phyloP scores from a whole-genome alignment of 2,113 vertebrate species.

The Porphyrio hochstetteri region DNA sequence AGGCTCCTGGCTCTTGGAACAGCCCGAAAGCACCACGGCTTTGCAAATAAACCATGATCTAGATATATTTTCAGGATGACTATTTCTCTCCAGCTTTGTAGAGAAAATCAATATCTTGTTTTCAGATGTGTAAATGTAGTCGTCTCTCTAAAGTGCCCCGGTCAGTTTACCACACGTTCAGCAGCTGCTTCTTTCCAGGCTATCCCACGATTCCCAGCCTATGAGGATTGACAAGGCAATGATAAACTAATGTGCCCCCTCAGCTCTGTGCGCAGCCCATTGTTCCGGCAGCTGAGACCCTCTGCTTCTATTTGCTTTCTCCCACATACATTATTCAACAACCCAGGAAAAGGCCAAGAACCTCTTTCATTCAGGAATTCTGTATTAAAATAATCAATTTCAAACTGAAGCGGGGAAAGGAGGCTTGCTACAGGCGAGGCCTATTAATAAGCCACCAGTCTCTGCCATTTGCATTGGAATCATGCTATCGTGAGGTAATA shows the following conservation, averaged over 20 bases:
- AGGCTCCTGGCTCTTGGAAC: not conserved
- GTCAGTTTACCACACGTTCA: constrained; percentile 86
- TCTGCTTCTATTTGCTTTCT: constrained; percentile 99
- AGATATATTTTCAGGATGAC: constrained; percentile 60
- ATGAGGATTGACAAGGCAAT: constrained; percentile 98
- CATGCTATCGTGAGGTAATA: constrained; percentile 71
- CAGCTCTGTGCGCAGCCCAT: constrained; percentile 93
- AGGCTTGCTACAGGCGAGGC: constrained; percentile 76
- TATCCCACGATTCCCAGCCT: constrained; percentile 96
- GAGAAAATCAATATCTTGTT: constrained; percentile 83
- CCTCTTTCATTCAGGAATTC: constrained; percentile 98
- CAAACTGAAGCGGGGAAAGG: constrained; percentile 82
- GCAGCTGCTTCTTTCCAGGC: constrained; percentile 97
- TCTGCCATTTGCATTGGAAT: constrained; percentile 78
- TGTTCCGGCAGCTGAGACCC: constrained; percentile 94
- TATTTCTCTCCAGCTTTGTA: constrained; percentile 66
- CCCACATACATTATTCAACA: constrained; percentile 99
- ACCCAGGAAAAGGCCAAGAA: constrained; percentile 96
- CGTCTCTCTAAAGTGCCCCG: constrained; percentile 79
- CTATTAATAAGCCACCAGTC: constrained; percentile 81
- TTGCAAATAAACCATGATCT: not conserved
- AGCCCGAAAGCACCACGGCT: not conserved
- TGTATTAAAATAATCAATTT: constrained; percentile 99
- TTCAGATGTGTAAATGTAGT: constrained; percentile 82
- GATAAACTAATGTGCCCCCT: constrained; percentile 99